Conservation (phyloP, 1,140 invertebrate genomes). For the Drosophila aff. region DNA sequence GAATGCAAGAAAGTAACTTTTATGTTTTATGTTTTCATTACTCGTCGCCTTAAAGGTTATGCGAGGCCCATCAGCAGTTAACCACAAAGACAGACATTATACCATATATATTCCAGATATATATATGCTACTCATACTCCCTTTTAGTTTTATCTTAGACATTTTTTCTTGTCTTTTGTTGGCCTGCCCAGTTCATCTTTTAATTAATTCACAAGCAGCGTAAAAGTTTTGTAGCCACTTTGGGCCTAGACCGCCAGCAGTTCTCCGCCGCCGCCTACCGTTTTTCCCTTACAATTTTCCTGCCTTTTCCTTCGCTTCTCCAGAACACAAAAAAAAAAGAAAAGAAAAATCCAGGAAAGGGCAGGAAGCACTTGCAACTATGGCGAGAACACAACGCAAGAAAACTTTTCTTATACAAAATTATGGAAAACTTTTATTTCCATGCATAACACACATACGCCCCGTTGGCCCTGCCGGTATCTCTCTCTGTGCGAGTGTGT, state of each 20-base stretch:
- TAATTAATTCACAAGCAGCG: conserved; percentile 80
- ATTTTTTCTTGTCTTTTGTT: conserved; percentile 61
- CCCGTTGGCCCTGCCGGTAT: conserved; percentile 18
- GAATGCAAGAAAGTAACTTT: no score
- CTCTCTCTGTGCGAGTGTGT: background rate
- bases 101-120: background rate
- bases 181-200: conserved; percentile 77
- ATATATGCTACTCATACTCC: conserved; percentile 2
- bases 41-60: background rate
- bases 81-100: conserved; percentile 15
- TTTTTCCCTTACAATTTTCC: conserved; percentile 2
- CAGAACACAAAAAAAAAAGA: conserved; percentile 5
- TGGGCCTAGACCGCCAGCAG: conserved; percentile 68
- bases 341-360: conserved; percentile 15
- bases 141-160: conserved; percentile 25
- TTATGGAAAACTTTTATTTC: conserved; percentile 82
- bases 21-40: background rate
- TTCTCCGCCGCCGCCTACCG: background rate
- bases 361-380: conserved; percentile 75
- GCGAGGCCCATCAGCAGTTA: conserved; percentile 12
- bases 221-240: conserved; percentile 74
- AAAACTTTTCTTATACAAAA: conserved; percentile 83
- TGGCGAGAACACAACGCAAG: conserved; percentile 69
- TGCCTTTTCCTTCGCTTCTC: background rate
- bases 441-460: conserved; percentile 72